Percentiles rank a stretch among this genome's conserved stretches.
These are phyloP conservation scores for Plebejus argus DNA, from an alignment of 2,888 invertebrate genomes.

Conservation along the genomic window DNA sequence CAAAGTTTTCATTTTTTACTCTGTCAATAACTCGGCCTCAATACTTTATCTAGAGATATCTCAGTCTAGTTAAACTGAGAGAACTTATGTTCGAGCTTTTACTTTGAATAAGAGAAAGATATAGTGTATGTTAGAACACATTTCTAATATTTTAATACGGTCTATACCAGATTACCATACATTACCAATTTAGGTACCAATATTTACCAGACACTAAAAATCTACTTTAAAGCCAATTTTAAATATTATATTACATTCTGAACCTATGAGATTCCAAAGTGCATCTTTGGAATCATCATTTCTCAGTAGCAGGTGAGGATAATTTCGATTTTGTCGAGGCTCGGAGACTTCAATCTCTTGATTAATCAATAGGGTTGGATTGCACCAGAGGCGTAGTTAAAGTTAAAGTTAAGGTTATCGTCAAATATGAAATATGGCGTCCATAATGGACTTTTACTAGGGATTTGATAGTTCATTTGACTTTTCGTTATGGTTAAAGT, in stretches of 20 bases:
- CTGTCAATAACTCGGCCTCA: neutral
- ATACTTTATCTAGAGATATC: neutral
- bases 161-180: no score
- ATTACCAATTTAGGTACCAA: no score
- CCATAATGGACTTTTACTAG: no score
- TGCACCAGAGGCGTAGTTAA: no score
- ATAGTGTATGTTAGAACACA: neutral
- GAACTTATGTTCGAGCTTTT: neutral
- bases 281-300: neutral
- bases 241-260: neutral
- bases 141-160: neutral
- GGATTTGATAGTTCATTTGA: no score
- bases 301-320: neutral
- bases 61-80: no score
- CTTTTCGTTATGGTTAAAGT: no score
- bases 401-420: no score
- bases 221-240: neutral
- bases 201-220: no score
- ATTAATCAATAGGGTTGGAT: slow-evolving; percentile 35
- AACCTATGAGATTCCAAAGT: neutral
- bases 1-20: neutral
- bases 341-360: neutral
- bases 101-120: neutral
- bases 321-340: neutral
- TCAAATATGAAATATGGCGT: no score